Conservation (phyloP, 2,888 invertebrate genomes). For the Cylindroiulus punctatus region DNA sequence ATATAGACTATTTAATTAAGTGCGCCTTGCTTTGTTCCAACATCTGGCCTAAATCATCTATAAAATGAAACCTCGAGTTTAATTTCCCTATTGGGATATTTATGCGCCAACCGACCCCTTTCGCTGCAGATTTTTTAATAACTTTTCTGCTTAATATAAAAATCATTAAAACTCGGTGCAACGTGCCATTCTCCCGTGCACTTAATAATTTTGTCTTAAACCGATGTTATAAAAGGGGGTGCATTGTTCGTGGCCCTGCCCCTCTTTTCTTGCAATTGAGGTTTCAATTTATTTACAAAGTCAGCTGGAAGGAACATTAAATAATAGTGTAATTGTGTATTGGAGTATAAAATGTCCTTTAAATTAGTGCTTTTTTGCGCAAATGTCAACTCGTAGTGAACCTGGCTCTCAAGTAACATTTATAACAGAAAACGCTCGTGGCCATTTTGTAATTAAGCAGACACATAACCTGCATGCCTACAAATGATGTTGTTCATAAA, state of each 20-base stretch:
- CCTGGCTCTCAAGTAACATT: background rate
- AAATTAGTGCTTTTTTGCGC: conserved; percentile 16
- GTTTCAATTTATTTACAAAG: conserved; percentile 34
- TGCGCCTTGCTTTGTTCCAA: conserved; percentile 37
- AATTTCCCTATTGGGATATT: conserved; percentile 18
- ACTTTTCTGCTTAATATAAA: conserved; percentile 42
- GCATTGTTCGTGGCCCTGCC: background rate
- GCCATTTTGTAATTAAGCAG: conserved; percentile 4
- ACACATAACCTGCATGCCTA: background rate
- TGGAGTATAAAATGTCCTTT: conserved; percentile 19
- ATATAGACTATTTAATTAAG: conserved; percentile 31
- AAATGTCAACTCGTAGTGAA: conserved; percentile 7
- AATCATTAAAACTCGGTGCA: conserved; percentile 38
- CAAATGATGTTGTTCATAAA: background rate
- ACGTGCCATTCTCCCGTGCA: conserved; percentile 31
- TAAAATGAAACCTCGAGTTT: background rate
- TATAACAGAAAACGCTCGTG: conserved; percentile 25
- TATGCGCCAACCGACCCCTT: background rate
- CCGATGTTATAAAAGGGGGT: conserved; percentile 16
- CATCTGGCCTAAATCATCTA: conserved; percentile 42
- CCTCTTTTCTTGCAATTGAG: conserved; percentile 28
- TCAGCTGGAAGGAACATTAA: conserved; percentile 42
- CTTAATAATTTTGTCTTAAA: conserved; percentile 38
- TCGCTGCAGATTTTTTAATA: conserved; percentile 1
- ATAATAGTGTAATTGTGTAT: conserved; percentile 38